phyloP scores from a whole-genome alignment of 1,140 invertebrate genomes.

The Drosophila mauritiana region DNA sequence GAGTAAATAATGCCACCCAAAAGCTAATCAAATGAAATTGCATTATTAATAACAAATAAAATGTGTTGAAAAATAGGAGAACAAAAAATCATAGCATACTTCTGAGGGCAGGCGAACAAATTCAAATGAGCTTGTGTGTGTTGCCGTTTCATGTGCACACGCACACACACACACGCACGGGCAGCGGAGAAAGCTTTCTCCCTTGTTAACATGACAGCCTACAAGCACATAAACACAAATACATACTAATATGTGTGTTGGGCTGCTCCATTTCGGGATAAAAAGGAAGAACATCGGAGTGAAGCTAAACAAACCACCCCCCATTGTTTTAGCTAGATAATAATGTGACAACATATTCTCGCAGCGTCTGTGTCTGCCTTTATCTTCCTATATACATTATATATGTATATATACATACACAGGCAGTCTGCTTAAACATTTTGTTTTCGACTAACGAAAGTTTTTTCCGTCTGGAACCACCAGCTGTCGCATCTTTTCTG shows the following conservation, averaged over 20 bases:
- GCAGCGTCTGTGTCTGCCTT: constrained; percentile 68
- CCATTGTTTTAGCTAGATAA: constrained; percentile 60
- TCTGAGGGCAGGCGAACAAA: constrained; percentile 53
- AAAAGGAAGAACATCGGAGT: constrained; percentile 18
- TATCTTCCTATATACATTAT: constrained; percentile 54
- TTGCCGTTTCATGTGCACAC: constrained; percentile 38
- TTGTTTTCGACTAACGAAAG: constrained; percentile 35
- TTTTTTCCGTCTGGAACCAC: constrained; percentile 43
- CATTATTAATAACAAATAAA: constrained; percentile 67
- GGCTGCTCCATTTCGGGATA: constrained; percentile 52
- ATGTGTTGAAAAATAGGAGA: constrained; percentile 44
- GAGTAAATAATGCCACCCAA: constrained; percentile 37
- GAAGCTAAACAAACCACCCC: constrained; percentile 32
- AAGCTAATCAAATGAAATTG: constrained; percentile 58
- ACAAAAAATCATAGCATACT: constrained; percentile 53
- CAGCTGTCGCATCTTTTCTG: constrained; percentile 51
- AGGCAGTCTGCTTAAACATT: constrained; percentile 63
- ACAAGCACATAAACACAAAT: constrained; percentile 75
- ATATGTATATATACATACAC: constrained; percentile 1
- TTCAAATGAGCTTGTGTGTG: constrained; percentile 37
- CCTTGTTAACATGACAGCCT: constrained; percentile 82
- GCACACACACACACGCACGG: constrained; percentile 10
- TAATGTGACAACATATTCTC: constrained; percentile 83
- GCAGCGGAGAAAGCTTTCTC: constrained; percentile 56
- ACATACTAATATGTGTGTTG: constrained; percentile 31